phyloP scores from a whole-genome alignment of 2,797 vertebrate genomes.

The Eremophila alpestris region DNA sequence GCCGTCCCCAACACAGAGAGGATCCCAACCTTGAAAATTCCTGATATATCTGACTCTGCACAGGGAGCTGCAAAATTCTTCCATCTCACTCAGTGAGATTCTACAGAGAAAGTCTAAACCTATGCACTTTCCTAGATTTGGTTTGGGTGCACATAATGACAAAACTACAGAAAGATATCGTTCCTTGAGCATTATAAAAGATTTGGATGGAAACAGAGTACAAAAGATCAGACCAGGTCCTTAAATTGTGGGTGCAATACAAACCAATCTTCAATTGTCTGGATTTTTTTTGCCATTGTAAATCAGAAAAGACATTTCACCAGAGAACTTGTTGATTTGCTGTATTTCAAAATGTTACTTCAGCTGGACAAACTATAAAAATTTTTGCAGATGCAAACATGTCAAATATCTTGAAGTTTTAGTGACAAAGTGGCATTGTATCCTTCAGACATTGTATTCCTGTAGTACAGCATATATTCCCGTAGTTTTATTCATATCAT shows the following conservation, averaged over 20 bases:
- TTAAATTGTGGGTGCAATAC: not conserved
- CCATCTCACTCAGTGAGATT: not conserved
- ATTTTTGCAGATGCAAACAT: not conserved
- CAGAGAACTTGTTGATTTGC: not conserved
- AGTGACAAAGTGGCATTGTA: not conserved
- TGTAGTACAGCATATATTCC: not conserved
- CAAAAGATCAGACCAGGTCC: not conserved
- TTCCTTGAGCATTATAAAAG: not conserved
- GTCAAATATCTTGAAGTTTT: not conserved
- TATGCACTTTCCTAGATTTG: not conserved
- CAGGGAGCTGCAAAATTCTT: not conserved
- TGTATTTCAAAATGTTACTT: constrained; percentile 2
- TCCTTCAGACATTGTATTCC: not conserved
- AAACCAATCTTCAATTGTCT: not conserved
- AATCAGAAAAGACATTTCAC: not conserved
- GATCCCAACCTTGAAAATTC: not conserved
- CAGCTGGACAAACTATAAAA: not conserved
- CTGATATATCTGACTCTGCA: not conserved
- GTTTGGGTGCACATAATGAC: not conserved
- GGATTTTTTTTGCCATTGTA: not conserved
- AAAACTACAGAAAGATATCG: not conserved
- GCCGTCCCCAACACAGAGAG: not conserved
- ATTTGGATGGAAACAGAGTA: not conserved
- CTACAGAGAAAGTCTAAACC: not conserved
- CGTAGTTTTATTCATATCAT: not conserved